phyloP scores from a whole-genome alignment of 2,797 vertebrate species.

The Tapirus indicus region DNA sequence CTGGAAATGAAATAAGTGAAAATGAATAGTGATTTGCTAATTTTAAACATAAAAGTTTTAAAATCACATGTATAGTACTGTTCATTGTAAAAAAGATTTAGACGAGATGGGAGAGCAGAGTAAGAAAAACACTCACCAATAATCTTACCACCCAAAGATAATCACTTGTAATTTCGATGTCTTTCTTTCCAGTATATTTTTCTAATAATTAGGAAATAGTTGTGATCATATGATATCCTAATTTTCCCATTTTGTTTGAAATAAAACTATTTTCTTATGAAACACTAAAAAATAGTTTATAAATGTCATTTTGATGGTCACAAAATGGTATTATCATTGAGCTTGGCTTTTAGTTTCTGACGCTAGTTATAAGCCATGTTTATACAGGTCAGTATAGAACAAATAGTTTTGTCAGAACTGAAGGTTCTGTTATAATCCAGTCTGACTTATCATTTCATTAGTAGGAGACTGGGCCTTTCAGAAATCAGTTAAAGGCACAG shows the following conservation, averaged over 20 bases:
- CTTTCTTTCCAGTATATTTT: neutral
- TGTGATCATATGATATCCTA: neutral
- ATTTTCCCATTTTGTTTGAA: neutral
- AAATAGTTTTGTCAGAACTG: neutral
- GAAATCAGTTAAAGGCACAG: neutral
- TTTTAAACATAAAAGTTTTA: conserved; percentile 12
- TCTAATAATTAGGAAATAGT: conserved; percentile 12
- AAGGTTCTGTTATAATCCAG: neutral
- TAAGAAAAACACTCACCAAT: neutral
- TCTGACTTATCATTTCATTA: neutral
- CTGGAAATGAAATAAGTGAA: conserved; percentile 11
- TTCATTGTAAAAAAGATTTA: neutral
- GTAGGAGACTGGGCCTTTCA: neutral
- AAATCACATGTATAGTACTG: neutral
- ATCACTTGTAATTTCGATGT: neutral
- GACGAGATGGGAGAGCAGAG: neutral
- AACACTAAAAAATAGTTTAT: neutral
- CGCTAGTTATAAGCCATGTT: neutral
- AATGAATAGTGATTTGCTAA: neutral
- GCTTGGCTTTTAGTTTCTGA: neutral
- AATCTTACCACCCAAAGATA: neutral
- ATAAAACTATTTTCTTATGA: neutral
- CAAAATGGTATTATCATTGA: neutral
- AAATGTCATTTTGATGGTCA: neutral
- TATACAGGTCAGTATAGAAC: neutral